Evolutionary conservation across 2,113 vertebrate genomes (phyloP).

Genomic region (Tupaia chinensis): DNA sequence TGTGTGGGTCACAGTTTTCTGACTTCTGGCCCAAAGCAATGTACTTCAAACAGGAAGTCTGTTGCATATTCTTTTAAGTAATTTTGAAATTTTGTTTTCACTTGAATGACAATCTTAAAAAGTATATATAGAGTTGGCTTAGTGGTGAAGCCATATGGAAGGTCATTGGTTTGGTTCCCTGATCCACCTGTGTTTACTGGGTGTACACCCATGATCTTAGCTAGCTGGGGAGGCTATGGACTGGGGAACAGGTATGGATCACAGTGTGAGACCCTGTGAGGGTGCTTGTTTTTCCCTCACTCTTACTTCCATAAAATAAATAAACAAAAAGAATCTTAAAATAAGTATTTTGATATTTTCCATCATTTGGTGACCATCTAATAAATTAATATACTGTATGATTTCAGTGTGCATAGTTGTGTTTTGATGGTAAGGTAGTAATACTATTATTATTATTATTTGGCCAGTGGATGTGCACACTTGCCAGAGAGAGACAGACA

Average conservation of each 20-base stretch:
- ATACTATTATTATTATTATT: neutral
- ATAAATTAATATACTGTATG: neutral
- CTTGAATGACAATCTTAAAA: conserved; percentile 21
- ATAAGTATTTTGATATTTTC: neutral
- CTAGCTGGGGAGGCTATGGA: too few species aligned
- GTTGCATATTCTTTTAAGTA: neutral
- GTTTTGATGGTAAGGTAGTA: neutral
- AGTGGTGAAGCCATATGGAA: too few species aligned
- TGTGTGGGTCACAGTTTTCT: neutral
- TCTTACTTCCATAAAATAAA: too few species aligned
- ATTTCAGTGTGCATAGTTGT: conserved; percentile 25
- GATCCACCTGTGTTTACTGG: too few species aligned
- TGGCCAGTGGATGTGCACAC: too few species aligned
- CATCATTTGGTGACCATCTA: neutral
- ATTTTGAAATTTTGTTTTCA: neutral
- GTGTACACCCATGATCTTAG: too few species aligned
- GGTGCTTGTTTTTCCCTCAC: too few species aligned
- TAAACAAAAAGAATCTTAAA: too few species aligned
- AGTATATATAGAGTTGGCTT: neutral
- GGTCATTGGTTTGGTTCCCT: too few species aligned
- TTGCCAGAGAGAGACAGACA: too few species aligned
- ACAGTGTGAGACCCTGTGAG: too few species aligned
- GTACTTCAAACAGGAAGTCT: neutral
- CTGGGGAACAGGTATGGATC: too few species aligned
- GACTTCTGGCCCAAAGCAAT: neutral